Percentiles rank a stretch among this genome's conserved stretches.
Conservation (phyloP, 37 sponge, comb jelly and placozoan genomes). For the Trichoplax adhaerens region DNA sequence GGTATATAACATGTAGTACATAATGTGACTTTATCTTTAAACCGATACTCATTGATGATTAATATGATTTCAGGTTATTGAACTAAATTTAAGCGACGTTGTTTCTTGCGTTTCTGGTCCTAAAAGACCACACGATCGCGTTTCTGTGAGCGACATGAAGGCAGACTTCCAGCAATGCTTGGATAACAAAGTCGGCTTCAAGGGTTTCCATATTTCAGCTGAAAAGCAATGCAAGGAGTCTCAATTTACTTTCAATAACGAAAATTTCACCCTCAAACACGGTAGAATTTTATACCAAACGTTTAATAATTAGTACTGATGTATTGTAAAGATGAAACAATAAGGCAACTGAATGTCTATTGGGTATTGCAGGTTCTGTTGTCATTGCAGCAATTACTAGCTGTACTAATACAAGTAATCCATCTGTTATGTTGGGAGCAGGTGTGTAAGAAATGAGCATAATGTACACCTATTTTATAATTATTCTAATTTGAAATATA, state of each 20-base stretch:
- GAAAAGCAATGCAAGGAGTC: conserved; percentile 14
- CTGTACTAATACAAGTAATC: conserved; percentile 90
- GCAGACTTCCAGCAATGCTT: conserved; percentile 64
- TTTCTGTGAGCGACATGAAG: conserved; percentile 61
- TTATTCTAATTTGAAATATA: neutral
- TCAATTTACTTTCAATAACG: conserved; percentile 41
- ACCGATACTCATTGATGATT: neutral
- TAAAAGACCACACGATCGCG: conserved; percentile 78
- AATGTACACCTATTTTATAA: neutral
- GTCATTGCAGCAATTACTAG: conserved; percentile 84
- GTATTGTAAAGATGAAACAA: conserved; percentile 3
- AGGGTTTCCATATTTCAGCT: conserved; percentile 47
- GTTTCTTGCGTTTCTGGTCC: conserved; percentile 78
- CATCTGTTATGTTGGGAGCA: conserved; percentile 90
- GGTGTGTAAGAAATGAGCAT: neutral
- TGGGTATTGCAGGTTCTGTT: conserved; percentile 44
- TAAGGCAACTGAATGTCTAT: neutral
- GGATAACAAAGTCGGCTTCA: conserved; percentile 75
- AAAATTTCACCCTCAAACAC: conserved; percentile 46
- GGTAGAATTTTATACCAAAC: conserved; percentile 11
- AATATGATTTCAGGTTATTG: conserved; percentile 20
- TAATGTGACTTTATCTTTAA: neutral
- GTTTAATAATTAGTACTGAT: neutral
- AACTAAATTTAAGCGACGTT: conserved; percentile 50
- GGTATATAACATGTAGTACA: conserved; percentile 2